These are phyloP conservation scores for Equus przewalskii DNA, from an alignment of 2,113 vertebrate genomes.

Conservation along the genomic window DNA sequence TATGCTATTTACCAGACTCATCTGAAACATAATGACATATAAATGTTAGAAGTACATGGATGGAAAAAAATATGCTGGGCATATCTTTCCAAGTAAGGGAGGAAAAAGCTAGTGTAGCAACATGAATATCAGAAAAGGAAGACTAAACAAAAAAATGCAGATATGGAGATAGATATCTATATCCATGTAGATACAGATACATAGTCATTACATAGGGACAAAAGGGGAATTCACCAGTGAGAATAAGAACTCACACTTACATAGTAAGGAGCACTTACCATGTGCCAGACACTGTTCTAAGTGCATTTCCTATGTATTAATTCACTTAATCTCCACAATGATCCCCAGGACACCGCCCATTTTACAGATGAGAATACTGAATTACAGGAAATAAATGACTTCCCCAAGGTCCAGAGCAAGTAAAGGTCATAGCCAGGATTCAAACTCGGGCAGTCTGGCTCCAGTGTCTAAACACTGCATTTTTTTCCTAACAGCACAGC, in stretches of 20 bases:
- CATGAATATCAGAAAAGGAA: neutral
- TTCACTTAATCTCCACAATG: neutral
- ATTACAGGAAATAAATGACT: neutral
- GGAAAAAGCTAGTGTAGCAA: neutral
- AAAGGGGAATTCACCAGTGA: neutral
- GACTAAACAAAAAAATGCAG: neutral
- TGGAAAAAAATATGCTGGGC: neutral
- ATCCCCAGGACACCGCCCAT: neutral
- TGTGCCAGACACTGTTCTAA: neutral
- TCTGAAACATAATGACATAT: conserved; percentile 20
- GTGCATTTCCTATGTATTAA: neutral
- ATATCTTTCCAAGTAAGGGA: neutral
- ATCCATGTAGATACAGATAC: neutral
- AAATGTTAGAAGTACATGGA: neutral
- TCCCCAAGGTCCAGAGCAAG: neutral
- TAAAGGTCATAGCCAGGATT: neutral
- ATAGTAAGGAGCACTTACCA: neutral
- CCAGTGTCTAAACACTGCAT: neutral
- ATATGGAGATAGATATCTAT: neutral
- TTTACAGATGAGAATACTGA: conserved; percentile 52
- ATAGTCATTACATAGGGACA: neutral
- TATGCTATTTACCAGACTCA: neutral
- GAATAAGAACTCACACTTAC: neutral
- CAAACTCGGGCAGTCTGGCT: neutral
- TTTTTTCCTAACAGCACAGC: conserved; percentile 24